Evolutionary conservation across 2,113 vertebrate genomes (phyloP).

Genomic region (Gallinago paraguaiae): DNA sequence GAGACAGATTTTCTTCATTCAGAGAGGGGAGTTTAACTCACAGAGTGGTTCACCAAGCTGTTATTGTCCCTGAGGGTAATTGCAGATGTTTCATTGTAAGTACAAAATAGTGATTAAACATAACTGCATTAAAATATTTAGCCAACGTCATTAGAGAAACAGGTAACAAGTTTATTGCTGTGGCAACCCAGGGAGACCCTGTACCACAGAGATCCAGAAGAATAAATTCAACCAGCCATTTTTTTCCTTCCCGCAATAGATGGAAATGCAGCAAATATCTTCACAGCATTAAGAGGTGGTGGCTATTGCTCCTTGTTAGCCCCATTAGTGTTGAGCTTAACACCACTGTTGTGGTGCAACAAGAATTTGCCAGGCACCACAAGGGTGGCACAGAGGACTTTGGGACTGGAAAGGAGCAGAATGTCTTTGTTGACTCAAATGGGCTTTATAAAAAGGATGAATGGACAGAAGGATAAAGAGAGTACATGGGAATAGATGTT

Average conservation of each 20-base stretch:
- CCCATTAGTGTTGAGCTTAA: accelerated
- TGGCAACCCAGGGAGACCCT: not conserved
- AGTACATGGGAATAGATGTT: not conserved
- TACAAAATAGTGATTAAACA: not conserved
- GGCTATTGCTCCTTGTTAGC: not conserved
- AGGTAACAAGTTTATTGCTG: not conserved
- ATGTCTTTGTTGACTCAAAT: not conserved
- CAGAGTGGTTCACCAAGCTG: not conserved
- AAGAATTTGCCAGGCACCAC: not conserved
- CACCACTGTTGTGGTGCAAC: not conserved
- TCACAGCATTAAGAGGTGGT: not conserved
- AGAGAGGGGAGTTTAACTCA: not conserved
- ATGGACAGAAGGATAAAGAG: not conserved
- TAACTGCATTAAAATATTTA: not conserved
- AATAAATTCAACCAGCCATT: not conserved
- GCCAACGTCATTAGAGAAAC: not conserved
- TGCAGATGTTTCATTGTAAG: not conserved
- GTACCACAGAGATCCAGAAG: not conserved
- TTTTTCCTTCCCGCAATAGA: not conserved
- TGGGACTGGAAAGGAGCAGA: not conserved
- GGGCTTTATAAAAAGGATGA: not conserved
- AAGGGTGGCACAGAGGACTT: not conserved
- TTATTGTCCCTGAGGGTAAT: not conserved
- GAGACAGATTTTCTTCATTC: not conserved
- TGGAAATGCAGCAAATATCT: not conserved